Base-by-base conservation (phyloP, 2,888 invertebrate species). In the Nephrotoma flavescens region DNA sequence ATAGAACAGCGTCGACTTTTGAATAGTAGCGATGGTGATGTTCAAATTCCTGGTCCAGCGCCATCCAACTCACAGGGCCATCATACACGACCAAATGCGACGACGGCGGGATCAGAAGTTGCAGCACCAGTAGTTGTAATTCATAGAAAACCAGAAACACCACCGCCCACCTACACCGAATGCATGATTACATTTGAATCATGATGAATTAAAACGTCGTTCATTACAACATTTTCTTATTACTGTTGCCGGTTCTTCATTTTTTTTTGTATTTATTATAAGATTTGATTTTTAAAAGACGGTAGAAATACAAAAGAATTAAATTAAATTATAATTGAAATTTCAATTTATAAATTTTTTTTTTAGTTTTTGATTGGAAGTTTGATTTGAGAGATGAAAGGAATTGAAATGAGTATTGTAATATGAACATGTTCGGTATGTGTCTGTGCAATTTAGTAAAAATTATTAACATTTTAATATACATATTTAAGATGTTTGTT, bases 301-400 rank as follows among this genome's bases (percentile, higher is more conserved):
- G 71, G 71, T 71, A 31, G 71, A 71, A 71, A 71, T 71, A 71
- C 71, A 71, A 71, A 71, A 71, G 71, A 71, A 71, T 71, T 71
- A 71, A 71, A 71, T 71, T 71, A 71, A 71, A 71, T 71, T 71
- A 71, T 71, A 71, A 71, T 71, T 71, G 71, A 71, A 71, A 71
- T 71, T 71, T 71, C 71, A 71, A 71, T 71, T 71, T 71, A 71
- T 71, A 71, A 71, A 15, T 42, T 84, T 84, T n/a, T 84, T 42
- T 84, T 42, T 42, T 42, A 31, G 41, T 12, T 84, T 42, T 84
- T 84, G 84, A 84, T 84, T 42, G 84, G 84, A 84, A 84, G 41
- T 84, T 84, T 84, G 84, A 84, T 84, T 84, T 84, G 84, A 71
- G 71, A 71, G 71, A 71, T 71, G 71, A 71, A 71, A 71, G 71